Evolutionary conservation across 2,113 vertebrate species (phyloP), one percentile per base, ranked within the genome.

Genomic region (Polypterus senegalus): DNA sequence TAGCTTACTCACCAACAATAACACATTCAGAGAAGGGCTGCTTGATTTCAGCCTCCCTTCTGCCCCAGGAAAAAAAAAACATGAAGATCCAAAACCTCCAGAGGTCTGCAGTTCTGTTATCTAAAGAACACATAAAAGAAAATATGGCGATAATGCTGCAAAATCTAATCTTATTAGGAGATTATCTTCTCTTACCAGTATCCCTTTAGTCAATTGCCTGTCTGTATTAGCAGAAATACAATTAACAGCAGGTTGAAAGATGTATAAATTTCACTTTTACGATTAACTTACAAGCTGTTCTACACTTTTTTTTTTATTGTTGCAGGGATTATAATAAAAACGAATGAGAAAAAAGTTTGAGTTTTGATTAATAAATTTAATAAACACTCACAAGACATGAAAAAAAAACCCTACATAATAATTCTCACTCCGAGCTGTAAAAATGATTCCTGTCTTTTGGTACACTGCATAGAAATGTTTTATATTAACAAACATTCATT

Each of bases 101-200:
- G 45, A 46, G 57, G 48, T 45, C 51, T 10, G 43, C 63, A 49
- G 46, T 48, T 11, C 9, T 11, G 44, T n/a, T 51, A 46, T 60
- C 46, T 45, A 46, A 60, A 60, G 7, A 47, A 65, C 11, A n/a
- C 63, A 55, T 56, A 46, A 49, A 65, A 11, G 43, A 61, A 56
- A 43, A 45, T 2, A 49, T 49, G 10, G 45, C 27, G 58, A 60
- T 49, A 65, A 60, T 58, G 7, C 46, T 8, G 7, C 10, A 7
- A 46, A 46, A 51, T 66, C 48, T 52, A 58, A 66, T 66, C 65
- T 62, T 48, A 62, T 66, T 51, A 62, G 44, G 54, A 54, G 47
- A 48, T 66, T 47, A 66, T 61, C 47, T 7, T 44, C 7, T 46
- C 62, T 44, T 48, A 56, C 48, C 9, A 58, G 9, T 4, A 45